These are phyloP conservation scores for Chrysaora quinquecirrha DNA, from an alignment of 30 jellyfish, hydroid and myxozoan species.

Conservation along the genomic window DNA sequence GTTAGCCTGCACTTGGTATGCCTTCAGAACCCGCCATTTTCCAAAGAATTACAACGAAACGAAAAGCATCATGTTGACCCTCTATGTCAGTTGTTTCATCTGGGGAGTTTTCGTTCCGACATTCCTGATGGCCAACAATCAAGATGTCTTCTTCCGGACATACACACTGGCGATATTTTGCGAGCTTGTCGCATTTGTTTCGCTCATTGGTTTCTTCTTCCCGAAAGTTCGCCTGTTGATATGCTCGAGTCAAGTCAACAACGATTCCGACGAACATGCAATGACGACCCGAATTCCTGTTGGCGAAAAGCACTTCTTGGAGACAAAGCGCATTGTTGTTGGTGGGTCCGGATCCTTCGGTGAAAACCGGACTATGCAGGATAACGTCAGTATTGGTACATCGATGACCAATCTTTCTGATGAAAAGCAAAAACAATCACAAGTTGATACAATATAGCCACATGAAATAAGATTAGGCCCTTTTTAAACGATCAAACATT, in stretches of 20 bases:
- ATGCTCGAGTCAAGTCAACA: conserved; percentile 27
- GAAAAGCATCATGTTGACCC: conserved; percentile 78
- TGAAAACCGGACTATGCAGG: background rate
- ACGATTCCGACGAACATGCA: conserved; percentile 4
- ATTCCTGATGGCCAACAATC: conserved; percentile 18
- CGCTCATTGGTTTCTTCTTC: conserved; percentile 53
- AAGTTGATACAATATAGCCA: no score
- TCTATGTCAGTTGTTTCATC: conserved; percentile 79
- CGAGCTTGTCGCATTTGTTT: conserved; percentile 37
- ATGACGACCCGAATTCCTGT: conserved; percentile 11
- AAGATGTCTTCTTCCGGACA: conserved; percentile 30
- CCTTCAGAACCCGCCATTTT: conserved; percentile 79
- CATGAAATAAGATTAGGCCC: no score
- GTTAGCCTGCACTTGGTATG: conserved; percentile 83
- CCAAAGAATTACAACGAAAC: conserved; percentile 94
- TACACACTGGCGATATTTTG: conserved; percentile 52
- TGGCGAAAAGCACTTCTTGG: background rate
- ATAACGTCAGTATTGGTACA: conserved; percentile 1
- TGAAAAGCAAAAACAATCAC: background rate
- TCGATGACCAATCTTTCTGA: background rate
- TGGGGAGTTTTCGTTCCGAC: conserved; percentile 85
- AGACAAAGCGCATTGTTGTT: background rate
- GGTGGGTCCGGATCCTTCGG: background rate
- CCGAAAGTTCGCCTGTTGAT: conserved; percentile 38
- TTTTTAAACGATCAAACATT: no score